Conservation (phyloP, 2,888 invertebrate genomes). For the Orthonevra nobilis region DNA sequence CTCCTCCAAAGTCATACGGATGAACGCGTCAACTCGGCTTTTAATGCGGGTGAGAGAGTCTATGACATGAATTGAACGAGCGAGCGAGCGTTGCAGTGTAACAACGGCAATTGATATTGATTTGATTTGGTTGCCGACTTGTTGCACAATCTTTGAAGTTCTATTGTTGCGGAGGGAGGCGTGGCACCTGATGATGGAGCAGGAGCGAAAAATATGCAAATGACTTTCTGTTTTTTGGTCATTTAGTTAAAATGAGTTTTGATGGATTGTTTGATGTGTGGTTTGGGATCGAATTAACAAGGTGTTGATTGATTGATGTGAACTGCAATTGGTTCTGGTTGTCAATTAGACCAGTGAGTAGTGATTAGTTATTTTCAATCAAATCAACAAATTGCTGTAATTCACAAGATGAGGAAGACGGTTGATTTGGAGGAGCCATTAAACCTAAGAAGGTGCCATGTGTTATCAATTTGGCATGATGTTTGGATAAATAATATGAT, state of each 20-base stretch:
- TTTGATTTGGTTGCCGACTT: slow-evolving; percentile 31
- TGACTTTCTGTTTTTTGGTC: slow-evolving; percentile 55
- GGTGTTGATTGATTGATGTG: slow-evolving; percentile 68
- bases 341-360: slow-evolving; percentile 57
- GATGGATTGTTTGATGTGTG: slow-evolving; percentile 26
- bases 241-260: slow-evolving; percentile 34
- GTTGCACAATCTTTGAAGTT: slow-evolving; percentile 43
- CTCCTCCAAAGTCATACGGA: slow-evolving; percentile 22
- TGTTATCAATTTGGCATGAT: no score
- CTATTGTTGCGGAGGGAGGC: slow-evolving; percentile 8
- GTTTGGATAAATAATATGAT: no score
- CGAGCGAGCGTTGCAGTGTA: slow-evolving; percentile 11
- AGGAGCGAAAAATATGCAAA: slow-evolving; percentile 39
- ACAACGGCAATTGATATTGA: slow-evolving; percentile 51
- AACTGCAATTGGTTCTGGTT: slow-evolving; percentile 30
- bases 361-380: slow-evolving; percentile 38
- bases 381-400: slow-evolving; percentile 47
- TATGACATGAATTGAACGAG: slow-evolving; percentile 15
- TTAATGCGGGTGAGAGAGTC: slow-evolving; percentile 51
- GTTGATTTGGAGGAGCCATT: no score
- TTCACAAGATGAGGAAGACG: neutral
- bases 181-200: slow-evolving; percentile 19
- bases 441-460: no score
- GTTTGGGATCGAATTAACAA: slow-evolving; percentile 56
- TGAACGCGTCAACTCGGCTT: slow-evolving; percentile 20